Percentiles rank a stretch among this genome's conserved stretches.
Conservation (phyloP, 1,140 invertebrate species). For the Eueides isabella region DNA sequence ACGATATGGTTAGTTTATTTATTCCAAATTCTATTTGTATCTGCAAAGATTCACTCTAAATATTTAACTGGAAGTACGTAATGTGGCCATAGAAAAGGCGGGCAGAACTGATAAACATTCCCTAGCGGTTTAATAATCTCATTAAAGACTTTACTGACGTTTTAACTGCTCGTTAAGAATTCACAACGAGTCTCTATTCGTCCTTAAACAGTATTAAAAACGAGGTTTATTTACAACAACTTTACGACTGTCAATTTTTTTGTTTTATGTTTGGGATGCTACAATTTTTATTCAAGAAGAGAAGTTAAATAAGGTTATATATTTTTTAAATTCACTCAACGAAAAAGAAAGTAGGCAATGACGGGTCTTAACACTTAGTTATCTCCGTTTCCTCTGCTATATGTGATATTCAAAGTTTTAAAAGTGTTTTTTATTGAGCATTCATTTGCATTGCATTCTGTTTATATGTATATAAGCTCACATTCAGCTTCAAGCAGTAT, state of each 20-base stretch:
- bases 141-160: conserved; percentile 71
- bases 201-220: conserved; percentile 41
- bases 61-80: conserved; percentile 35
- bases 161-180: conserved; percentile 71
- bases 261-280: conserved; percentile 27
- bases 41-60: conserved; percentile 35
- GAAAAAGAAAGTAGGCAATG: too few relatives aligned
- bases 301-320: neutral
- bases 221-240: conserved; percentile 33
- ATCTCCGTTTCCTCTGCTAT: too few relatives aligned
- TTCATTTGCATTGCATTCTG: too few relatives aligned
- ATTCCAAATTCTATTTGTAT: conserved; percentile 34
- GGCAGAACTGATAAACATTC: conserved; percentile 50
- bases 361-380: too few relatives aligned
- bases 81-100: conserved; percentile 30
- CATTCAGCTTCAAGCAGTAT: too few relatives aligned
- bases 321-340: neutral
- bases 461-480: too few relatives aligned
- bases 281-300: too few relatives aligned
- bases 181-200: conserved; percentile 66
- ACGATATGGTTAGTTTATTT: conserved; percentile 40
- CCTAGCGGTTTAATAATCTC: conserved; percentile 65
- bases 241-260: conserved; percentile 32
- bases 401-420: too few relatives aligned
- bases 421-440: too few relatives aligned